Conservation (phyloP, 2,797 vertebrate species). For the Coregonus suidteri region DNA sequence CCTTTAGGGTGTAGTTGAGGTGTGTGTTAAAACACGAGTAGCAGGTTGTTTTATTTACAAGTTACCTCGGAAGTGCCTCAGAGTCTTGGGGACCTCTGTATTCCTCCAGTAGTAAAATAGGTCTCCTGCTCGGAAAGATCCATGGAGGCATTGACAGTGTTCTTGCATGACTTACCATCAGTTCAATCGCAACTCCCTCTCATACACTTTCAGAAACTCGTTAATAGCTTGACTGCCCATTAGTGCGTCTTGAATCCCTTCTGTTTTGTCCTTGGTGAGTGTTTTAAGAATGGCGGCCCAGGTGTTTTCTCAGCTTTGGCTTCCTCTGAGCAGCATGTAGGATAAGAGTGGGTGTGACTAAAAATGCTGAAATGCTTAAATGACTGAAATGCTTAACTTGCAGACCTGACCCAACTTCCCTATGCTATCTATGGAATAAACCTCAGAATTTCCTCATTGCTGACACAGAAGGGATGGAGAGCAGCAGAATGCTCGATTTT, state of each 20-base stretch:
- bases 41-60: background rate
- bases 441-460: slow-evolving; percentile 9
- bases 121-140: background rate
- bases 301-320: slow-evolving; percentile 8
- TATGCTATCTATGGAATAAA: slow-evolving; percentile 11
- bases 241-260: background rate
- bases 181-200: background rate
- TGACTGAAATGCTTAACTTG: too few relatives aligned
- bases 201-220: background rate
- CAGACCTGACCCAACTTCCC: slow-evolving; percentile 26
- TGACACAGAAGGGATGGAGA: slow-evolving; percentile 4
- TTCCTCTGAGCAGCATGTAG: background rate
- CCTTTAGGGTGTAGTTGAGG: background rate
- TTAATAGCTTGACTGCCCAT: background rate
- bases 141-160: background rate
- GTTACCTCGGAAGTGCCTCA: slow-evolving; percentile 3
- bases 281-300: background rate
- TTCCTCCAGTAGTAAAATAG: background rate
- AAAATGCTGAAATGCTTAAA: too few relatives aligned
- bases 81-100: background rate
- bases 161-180: background rate
- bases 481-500: slow-evolving; percentile 6
- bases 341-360: slow-evolving; percentile 39
- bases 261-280: background rate
- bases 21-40: background rate